Evolutionary conservation across 2,797 vertebrate species (phyloP).

Genomic region (Lepidocolaptes lacrymiger): DNA sequence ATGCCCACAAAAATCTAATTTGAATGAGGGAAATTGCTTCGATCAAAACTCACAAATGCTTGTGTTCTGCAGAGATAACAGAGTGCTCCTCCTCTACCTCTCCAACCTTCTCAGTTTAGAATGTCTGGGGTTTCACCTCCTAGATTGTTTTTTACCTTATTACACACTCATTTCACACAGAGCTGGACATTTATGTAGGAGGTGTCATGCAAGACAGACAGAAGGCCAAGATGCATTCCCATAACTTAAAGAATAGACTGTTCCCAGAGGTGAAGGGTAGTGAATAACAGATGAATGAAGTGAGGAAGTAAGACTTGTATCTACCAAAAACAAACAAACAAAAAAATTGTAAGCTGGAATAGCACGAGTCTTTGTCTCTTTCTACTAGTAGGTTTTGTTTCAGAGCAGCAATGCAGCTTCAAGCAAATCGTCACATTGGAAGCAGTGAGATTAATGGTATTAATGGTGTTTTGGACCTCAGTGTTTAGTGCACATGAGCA

Average conservation of each 20-base stretch:
- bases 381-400: neutral
- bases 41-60: neutral
- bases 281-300: neutral
- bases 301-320: neutral
- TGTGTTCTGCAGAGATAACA: neutral
- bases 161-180: rapidly evolving
- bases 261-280: neutral
- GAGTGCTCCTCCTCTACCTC: neutral
- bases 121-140: neutral
- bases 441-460: too few relatives aligned
- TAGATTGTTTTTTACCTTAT: neutral
- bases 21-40: neutral
- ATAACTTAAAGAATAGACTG: neutral
- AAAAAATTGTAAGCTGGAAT: neutral
- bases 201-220: neutral
- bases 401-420: neutral
- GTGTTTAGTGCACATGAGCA: neutral
- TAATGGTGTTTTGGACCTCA: neutral
- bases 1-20: neutral
- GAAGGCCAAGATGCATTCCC: neutral
- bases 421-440: neutral
- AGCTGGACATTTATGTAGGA: neutral
- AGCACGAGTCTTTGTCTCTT: rapidly evolving
- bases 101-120: neutral
- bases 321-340: neutral